Base-by-base conservation (phyloP, 2,888 invertebrate species). In the Leuctra nigra region DNA sequence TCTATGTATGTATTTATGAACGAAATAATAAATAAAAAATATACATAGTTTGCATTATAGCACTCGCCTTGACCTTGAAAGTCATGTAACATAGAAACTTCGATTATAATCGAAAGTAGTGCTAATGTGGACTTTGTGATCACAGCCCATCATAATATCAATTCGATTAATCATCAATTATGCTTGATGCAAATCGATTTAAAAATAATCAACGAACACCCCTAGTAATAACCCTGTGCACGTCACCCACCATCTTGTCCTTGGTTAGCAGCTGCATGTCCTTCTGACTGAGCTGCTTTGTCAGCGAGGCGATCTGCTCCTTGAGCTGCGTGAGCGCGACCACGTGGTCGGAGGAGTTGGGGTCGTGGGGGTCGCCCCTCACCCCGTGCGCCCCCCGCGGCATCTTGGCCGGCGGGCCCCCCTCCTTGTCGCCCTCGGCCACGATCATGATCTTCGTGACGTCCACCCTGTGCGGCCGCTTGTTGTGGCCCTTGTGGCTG, bases 281-380 rank as follows among this genome's bases (percentile, higher is more conserved):
- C 71, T 95, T 96, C 65, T 83, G 81, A 54, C 78, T 77, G 35
- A 96, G 77, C 67, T 90, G 91, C 72, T 92, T 94, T 72, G 95
- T 91, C 38, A 95, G 76, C 66, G 87, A 87, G 46, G 93, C 91
- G 66, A 96, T 93, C 68, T 93, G 88, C 70, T 96, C 96, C 69
- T 91, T 91, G 11, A 97, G 81, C 68, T 95, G 91, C 1, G 96
- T 95, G 77, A 95, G 89, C 0, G 94, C 94, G 13, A 95, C 91
- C 47, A 95, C 90, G 70, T 95, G 92, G 72, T 93, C 93, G 0
- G 91, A 89, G 68, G 89, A 89, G 69, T 90, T 90, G 0, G 90
- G 88, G 72, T 91, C 91, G 62, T 74, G 70, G 0, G 71, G 70
- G 62, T 74, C 73, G 4, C 57, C 59, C 13, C 59, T 55, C 4